Evolutionary conservation across 2,113 vertebrate species (phyloP).

Genomic region (Trochalopteron elliotii): DNA sequence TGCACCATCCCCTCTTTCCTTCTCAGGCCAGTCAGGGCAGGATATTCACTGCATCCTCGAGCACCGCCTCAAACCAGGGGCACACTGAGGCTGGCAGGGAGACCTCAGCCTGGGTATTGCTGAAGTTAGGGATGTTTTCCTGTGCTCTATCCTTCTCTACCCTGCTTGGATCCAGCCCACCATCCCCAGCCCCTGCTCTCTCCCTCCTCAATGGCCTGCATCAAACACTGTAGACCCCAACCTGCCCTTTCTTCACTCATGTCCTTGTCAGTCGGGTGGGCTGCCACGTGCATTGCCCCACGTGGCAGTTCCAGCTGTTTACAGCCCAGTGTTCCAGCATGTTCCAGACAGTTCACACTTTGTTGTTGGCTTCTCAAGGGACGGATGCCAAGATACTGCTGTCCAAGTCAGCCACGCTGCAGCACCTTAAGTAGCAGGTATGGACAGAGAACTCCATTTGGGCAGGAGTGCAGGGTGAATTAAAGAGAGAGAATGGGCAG

Average conservation of each 20-base stretch:
- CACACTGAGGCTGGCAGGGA: not conserved
- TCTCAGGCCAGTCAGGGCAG: not conserved
- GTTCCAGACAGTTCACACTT: not conserved
- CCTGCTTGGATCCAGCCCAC: not conserved
- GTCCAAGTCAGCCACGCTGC: rapidly evolving
- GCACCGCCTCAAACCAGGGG: rapidly evolving
- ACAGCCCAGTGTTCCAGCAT: not conserved
- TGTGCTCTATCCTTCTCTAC: no score
- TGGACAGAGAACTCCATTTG: rapidly evolving
- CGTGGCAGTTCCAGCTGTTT: not conserved
- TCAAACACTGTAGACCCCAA: not conserved
- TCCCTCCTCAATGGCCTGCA: rapidly evolving
- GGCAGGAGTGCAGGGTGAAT: not conserved
- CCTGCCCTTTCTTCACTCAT: not conserved
- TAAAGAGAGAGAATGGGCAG: not conserved
- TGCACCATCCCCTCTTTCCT: not conserved
- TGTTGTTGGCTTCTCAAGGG: rapidly evolving
- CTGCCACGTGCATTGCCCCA: not conserved
- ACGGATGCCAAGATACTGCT: rapidly evolving
- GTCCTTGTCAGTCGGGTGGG: no score
- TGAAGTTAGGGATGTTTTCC: not conserved
- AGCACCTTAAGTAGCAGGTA: rapidly evolving
- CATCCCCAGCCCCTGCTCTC: not conserved
- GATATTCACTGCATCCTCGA: rapidly evolving
- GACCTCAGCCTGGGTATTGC: rapidly evolving